Conservation (phyloP, 2,797 vertebrate genomes). For the Ataeniobius toweri region DNA sequence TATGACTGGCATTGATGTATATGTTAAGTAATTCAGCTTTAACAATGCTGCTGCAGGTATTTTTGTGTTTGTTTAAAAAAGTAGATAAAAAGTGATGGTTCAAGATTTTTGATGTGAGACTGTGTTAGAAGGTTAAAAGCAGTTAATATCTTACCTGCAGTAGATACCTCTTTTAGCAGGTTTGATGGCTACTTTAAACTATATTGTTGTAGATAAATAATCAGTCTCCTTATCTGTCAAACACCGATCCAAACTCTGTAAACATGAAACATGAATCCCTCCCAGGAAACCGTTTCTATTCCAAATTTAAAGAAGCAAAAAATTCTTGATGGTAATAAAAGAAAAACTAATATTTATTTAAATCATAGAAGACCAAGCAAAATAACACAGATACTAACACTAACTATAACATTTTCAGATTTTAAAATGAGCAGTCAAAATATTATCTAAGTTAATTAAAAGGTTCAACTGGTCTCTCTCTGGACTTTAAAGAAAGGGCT, state of each 20-base stretch:
- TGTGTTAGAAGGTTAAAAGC: neutral
- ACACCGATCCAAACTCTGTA: neutral
- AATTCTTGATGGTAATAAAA: neutral
- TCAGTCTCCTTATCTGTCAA: neutral
- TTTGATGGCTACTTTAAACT: neutral
- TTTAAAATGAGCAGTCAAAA: neutral
- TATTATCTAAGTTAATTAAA: neutral
- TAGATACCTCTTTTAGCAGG: neutral
- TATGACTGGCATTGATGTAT: neutral
- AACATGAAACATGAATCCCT: too few species aligned
- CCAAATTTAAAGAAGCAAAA: neutral
- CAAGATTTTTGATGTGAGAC: neutral
- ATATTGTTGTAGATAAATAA: neutral
- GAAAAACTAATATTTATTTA: neutral
- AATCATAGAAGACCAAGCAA: neutral
- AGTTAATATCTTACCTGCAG: neutral
- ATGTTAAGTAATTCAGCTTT: neutral
- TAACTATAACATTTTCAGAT: neutral
- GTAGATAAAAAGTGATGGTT: neutral
- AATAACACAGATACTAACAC: neutral
- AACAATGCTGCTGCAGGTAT: neutral
- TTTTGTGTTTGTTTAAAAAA: neutral
- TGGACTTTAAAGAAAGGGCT: neutral
- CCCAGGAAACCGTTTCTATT: neutral
- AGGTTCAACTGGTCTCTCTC: neutral